Percentiles rank a stretch among this genome's conserved stretches.
Evolutionary conservation across 2,113 vertebrate genomes (phyloP).

Genomic region (Cinclus cinclus): DNA sequence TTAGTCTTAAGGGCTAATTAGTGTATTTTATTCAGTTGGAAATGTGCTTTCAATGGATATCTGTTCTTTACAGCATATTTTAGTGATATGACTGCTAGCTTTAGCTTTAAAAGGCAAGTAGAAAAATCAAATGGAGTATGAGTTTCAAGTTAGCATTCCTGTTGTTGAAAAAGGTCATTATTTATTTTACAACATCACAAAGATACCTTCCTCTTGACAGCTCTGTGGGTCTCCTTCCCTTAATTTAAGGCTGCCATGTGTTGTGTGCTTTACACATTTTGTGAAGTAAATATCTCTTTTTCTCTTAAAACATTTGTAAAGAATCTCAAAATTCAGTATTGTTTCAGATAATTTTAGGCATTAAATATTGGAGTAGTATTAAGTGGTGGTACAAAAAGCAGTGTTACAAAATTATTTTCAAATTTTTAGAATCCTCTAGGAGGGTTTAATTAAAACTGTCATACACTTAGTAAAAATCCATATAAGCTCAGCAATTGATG

Average conservation of each 20-base stretch:
- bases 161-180: background rate
- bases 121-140: background rate
- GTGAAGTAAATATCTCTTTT: background rate
- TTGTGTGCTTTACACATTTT: background rate
- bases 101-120: background rate
- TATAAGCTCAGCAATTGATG: constrained; percentile 69
- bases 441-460: constrained; percentile 69
- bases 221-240: background rate
- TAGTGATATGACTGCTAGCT: background rate
- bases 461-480: constrained; percentile 66
- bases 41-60: background rate
- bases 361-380: background rate
- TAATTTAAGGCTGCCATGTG: background rate
- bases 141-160: background rate
- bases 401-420: constrained; percentile 36
- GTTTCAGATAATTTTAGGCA: background rate
- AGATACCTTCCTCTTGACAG: background rate
- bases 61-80: background rate
- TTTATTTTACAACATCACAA: background rate
- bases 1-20: background rate
- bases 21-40: background rate
- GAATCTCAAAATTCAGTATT: background rate
- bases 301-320: background rate
- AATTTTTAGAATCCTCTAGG: constrained; percentile 14
- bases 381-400: background rate